Evolutionary conservation across 2,888 invertebrate genomes (phyloP), one percentile per base, ranked within the genome.

Genomic region (Lasioglossum figueresi): DNA sequence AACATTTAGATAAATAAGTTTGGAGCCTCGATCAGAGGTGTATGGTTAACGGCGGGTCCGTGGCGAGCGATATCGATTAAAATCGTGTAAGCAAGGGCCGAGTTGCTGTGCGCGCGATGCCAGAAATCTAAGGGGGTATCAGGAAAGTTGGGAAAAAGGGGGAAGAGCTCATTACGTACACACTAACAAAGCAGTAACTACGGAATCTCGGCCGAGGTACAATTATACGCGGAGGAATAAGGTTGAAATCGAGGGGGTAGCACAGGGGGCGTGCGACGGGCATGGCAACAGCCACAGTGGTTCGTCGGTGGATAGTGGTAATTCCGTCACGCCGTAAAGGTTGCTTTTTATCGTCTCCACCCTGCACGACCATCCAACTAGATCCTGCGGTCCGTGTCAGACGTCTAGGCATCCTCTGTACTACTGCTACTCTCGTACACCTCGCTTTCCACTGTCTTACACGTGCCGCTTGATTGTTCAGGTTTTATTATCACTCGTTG

Each of bases 251-350:
- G 82, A 79, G 89, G 73, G 88, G 74, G 77, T 56, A 76, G 79
- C 77, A 86, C 80, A 23, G 86, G 80, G 76, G 75, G 81, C 74
- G 71, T 76, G 75, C 63, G 70, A 82, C 70, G 85, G 73, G 68
- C 6, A 63, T 5, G 31, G 63, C 63, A 31, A 27, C 59, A 14
- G 37, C 76, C 76, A 76, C 80, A 79, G 84, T 88, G 91, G 91
- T 91, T 91, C 90, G 88, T 87, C 86, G 86, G 83, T 80, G 91
- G 90, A 93, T 93, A 91, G 90, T 89, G 91, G 93, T 93, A 93
- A 93, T 93, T 93, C 91, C 93, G 92, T 92, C 93, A 93, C 92
- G 91, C 92, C 91, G 92, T 93, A 93, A 93, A 93, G 92, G 92
- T 93, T 93, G 90, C 92, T 93, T 93, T 93, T 93, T 93, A 93